These are phyloP conservation scores for Temnothorax longispinosus DNA, from an alignment of 1,140 invertebrate genomes.

Conservation along the genomic window DNA sequence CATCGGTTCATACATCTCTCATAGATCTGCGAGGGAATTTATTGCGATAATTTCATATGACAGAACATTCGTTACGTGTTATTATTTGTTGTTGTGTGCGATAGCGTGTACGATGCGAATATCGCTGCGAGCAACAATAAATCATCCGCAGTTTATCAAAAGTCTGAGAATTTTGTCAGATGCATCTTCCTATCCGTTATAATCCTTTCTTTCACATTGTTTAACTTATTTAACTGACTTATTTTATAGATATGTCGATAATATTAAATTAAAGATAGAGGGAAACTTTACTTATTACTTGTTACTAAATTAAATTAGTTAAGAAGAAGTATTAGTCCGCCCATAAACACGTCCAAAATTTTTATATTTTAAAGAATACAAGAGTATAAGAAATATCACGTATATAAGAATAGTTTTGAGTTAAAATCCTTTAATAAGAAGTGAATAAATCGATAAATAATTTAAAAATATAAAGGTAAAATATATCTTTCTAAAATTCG, in stretches of 20 bases:
- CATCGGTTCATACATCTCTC: neutral
- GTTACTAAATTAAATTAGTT: neutral
- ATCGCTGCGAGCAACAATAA: conserved; percentile 23
- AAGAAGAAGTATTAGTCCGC: neutral
- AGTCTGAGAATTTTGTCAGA: neutral
- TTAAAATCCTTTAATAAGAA: neutral
- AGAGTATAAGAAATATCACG: neutral
- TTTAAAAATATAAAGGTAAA: neutral
- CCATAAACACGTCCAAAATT: neutral
- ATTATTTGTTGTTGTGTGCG: conserved; percentile 10
- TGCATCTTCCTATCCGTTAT: neutral
- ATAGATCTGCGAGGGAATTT: neutral
- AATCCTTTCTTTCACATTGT: neutral
- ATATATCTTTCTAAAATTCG: neutral
- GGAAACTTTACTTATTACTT: neutral
- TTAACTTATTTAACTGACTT: neutral
- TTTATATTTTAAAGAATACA: neutral
- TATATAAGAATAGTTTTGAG: neutral
- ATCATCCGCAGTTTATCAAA: conserved; percentile 31
- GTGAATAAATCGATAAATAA: neutral
- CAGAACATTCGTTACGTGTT: neutral
- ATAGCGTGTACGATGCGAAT: neutral
- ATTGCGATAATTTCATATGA: conserved; percentile 30
- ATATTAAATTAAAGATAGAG: neutral
- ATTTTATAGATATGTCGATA: too few species aligned